These are phyloP conservation scores for Brachyptera putata DNA, from an alignment of 2,888 invertebrate genomes.

Conservation along the genomic window DNA sequence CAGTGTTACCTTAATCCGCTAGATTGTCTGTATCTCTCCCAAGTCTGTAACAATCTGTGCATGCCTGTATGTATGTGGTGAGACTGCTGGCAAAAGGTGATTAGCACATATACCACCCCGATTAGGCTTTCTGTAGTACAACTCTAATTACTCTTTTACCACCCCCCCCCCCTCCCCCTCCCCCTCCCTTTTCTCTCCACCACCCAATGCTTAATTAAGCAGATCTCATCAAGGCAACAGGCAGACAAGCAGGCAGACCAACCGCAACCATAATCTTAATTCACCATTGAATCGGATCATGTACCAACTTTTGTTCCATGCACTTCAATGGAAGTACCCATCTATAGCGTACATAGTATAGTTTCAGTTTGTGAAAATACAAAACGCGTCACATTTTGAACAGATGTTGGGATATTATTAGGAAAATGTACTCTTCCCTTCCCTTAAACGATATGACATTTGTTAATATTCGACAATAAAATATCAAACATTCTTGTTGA, in stretches of 20 bases:
- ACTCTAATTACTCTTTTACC: background rate
- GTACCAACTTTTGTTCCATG: background rate
- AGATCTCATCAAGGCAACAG: conserved; percentile 25
- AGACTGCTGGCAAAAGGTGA: background rate
- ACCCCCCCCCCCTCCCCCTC: no score
- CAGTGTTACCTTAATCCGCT: no score
- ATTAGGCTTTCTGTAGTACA: background rate
- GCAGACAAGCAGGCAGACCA: background rate
- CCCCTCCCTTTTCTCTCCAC: background rate
- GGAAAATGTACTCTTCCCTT: no score
- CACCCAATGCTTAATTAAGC: conserved; percentile 28
- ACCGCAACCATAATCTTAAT: background rate
- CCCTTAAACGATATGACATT: no score
- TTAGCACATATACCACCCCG: background rate
- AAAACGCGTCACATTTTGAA: background rate
- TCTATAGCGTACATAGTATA: background rate
- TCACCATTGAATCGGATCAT: background rate
- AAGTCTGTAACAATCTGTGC: background rate
- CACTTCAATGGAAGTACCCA: background rate
- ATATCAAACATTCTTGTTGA: no score
- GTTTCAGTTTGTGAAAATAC: background rate
- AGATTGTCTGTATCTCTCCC: no score
- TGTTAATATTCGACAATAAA: no score
- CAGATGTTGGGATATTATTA: background rate
- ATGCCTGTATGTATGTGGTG: background rate